These are phyloP conservation scores for Epicauta chinensis DNA, from an alignment of 1,140 invertebrate species.

Conservation along the genomic window DNA sequence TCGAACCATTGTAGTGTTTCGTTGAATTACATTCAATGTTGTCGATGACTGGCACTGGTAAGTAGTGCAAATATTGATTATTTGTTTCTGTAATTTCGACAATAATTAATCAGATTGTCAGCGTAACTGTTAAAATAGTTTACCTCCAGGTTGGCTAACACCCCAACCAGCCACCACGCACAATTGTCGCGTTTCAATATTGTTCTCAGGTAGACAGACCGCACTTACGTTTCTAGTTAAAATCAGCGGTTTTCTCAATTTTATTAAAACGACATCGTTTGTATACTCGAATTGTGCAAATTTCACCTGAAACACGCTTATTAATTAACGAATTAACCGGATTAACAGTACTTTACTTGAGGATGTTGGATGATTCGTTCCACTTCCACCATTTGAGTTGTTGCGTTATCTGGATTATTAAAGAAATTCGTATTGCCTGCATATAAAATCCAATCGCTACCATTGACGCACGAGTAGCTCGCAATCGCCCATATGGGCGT, in stretches of 20 bases:
- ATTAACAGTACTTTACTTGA: constrained; percentile 24
- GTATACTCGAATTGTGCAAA: constrained; percentile 54
- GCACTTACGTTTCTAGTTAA: constrained; percentile 51
- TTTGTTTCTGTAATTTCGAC: constrained; percentile 43
- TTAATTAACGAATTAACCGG: background rate
- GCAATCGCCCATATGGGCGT: constrained; percentile 52
- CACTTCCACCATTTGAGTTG: constrained; percentile 38
- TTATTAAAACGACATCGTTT: constrained; percentile 53
- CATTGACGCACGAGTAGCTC: constrained; percentile 48
- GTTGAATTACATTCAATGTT: constrained; percentile 53
- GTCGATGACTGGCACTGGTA: constrained; percentile 51
- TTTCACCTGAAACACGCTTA: constrained; percentile 48
- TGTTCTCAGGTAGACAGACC: constrained; percentile 49
- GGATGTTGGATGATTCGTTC: constrained; percentile 51
- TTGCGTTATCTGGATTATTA: constrained; percentile 29
- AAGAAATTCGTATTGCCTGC: constrained; percentile 44
- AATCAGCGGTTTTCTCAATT: constrained; percentile 47
- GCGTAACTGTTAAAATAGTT: constrained; percentile 1
- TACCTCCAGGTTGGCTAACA: constrained; percentile 46
- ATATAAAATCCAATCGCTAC: constrained; percentile 42
- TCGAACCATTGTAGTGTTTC: constrained; percentile 52
- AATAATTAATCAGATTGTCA: background rate
- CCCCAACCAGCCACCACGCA: constrained; percentile 58
- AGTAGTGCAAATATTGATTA: constrained; percentile 50
- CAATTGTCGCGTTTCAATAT: constrained; percentile 48